Evolutionary conservation across 2,113 vertebrate species (phyloP).

Genomic region (Crypturellus undulatus): DNA sequence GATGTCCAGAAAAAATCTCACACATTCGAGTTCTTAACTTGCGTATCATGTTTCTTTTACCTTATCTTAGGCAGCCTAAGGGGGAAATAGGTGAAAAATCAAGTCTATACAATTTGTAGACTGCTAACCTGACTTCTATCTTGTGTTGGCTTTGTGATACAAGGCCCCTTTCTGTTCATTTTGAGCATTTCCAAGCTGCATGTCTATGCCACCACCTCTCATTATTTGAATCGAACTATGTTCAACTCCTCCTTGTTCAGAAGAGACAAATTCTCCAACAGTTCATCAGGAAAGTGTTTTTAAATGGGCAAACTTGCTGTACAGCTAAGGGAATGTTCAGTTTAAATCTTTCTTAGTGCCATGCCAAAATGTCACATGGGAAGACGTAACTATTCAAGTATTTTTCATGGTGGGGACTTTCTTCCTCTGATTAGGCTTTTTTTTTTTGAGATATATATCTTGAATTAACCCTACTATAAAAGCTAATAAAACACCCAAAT

Average conservation of each 20-base stretch:
- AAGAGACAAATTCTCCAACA: not conserved
- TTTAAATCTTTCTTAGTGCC: not conserved
- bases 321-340: not conserved
- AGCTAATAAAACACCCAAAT: not conserved
- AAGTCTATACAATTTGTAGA: not conserved
- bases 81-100: not conserved
- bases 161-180: not conserved
- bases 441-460: not conserved
- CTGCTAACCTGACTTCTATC: not conserved
- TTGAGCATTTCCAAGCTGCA: not conserved
- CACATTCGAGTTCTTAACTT: not conserved
- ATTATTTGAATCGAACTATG: not conserved
- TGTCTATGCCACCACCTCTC: not conserved
- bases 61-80: not conserved
- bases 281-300: not conserved
- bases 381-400: not conserved
- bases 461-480: not conserved
- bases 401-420: not conserved
- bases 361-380: not conserved
- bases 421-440: not conserved
- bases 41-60: not conserved
- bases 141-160: not conserved
- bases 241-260: not conserved
- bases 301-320: not conserved
- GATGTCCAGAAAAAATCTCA: not conserved